Conservation (phyloP, 2,888 invertebrate species). For the Minunthozetes semirufus region DNA sequence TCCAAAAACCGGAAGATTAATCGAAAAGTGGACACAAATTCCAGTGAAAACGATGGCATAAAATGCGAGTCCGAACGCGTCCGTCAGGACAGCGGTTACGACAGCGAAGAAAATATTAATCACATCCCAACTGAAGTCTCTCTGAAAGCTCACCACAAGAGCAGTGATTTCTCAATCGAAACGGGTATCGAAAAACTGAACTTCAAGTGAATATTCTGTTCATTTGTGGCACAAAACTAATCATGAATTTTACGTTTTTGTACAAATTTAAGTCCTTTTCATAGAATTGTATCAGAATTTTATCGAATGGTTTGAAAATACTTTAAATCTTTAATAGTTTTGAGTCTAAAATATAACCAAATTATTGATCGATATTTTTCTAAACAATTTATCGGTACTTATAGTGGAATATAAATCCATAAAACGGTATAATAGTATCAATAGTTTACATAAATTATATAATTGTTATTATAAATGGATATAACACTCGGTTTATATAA, state of each 20-base stretch:
- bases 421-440: too few species aligned
- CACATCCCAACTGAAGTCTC: not conserved
- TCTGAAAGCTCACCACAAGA: not conserved
- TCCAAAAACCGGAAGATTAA: slow-evolving; percentile 9
- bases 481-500: not conserved
- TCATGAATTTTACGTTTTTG: not conserved
- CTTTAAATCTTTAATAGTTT: too few species aligned
- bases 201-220: too few species aligned
- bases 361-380: too few species aligned
- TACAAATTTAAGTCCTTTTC: not conserved
- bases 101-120: slow-evolving; percentile 16
- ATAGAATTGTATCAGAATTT: not conserved
- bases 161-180: not conserved
- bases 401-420: too few species aligned
- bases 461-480: not conserved
- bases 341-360: too few species aligned
- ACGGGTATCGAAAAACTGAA: not conserved
- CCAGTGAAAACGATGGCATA: not conserved
- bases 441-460: not conserved
- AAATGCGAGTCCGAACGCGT: not conserved
- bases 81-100: slow-evolving; percentile 33
- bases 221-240: too few species aligned
- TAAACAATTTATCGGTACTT: too few species aligned
- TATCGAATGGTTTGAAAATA: too few species aligned
- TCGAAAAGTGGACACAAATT: not conserved